phyloP scores from a whole-genome alignment of 1,140 invertebrate species.

The Tetramorium parvispinum region DNA sequence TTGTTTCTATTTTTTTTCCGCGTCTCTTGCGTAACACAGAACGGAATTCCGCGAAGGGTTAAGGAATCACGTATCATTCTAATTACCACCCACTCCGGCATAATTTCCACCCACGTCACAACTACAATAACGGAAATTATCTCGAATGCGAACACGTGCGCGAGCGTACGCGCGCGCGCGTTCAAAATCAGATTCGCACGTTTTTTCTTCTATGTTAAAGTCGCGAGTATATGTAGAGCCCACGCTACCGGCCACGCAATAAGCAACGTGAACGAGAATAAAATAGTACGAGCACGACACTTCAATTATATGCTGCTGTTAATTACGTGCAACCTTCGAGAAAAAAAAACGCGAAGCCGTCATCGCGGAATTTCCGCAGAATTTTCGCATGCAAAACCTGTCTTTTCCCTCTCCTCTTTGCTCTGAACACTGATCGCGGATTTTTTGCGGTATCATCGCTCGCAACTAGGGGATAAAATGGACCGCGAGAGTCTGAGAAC shows the following conservation, averaged over 20 bases:
- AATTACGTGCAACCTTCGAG: constrained; percentile 41
- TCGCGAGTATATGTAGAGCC: background rate
- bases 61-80: constrained; percentile 27
- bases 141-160: background rate
- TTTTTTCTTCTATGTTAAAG: background rate
- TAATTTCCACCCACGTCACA: background rate
- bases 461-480: constrained; percentile 6
- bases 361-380: background rate
- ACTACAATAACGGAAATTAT: constrained; percentile 26
- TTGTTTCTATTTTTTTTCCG: background rate
- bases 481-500: background rate
- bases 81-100: constrained; percentile 22
- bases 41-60: constrained; percentile 25
- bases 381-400: background rate
- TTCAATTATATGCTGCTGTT: constrained; percentile 25
- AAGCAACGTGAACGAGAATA: constrained; percentile 17
- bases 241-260: background rate
- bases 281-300: background rate
- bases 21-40: constrained; percentile 1
- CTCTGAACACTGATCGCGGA: background rate
- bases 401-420: background rate
- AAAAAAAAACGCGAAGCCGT: constrained; percentile 20
- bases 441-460: background rate
- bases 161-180: background rate
- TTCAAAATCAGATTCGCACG: background rate